Evolutionary conservation across 2,888 invertebrate genomes (phyloP), one percentile per base, ranked within the genome.

Genomic region (Apodemia mormo): DNA sequence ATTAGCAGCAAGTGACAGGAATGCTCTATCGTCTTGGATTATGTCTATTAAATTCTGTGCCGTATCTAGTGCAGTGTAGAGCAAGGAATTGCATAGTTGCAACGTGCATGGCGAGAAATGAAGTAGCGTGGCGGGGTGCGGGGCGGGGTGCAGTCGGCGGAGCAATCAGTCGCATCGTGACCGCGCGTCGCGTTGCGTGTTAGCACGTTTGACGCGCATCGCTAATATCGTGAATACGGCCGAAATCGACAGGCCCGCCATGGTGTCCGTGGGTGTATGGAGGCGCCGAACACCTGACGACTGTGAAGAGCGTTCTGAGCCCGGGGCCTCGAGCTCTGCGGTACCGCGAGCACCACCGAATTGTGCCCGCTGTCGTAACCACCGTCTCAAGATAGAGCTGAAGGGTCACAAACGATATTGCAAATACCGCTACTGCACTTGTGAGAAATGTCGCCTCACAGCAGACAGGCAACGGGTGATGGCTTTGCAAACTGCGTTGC

Each of bases 401-500:
- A 98, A 97, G 89, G 98, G 97, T 22, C 98, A 98, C 94, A 98
- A 98, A 87, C 95, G 97, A 45, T 98, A 97, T 90, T 99, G 98
- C 94, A 95, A 95, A 81, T 98, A 94, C 90, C 96, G 97, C 75
- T 94, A 95, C 83, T 78, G 78, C 90, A 95, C 94, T 73, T 98
- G 98, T 89, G 96, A 96, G 76, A 97, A 97, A 90, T 98, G 98
- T 86, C 95, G 96, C 74, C 91, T 97, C 71, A 98, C 98, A 0
- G 96, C 97, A 0, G 97, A 98, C 82, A 91, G 98, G 66, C 98
- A 98, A 89, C 93, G 96, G 29, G 97, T 98, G 71, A 98, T 98
- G 98, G 98, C 98, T 72, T 91, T 95, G 82, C 97, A 98, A 92
- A 98, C 97, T 40, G 97, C 98, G 0, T 84, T 97, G 76, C 88